Base-by-base conservation (phyloP, 2,888 invertebrate genomes). In the Plebejus anna region DNA sequence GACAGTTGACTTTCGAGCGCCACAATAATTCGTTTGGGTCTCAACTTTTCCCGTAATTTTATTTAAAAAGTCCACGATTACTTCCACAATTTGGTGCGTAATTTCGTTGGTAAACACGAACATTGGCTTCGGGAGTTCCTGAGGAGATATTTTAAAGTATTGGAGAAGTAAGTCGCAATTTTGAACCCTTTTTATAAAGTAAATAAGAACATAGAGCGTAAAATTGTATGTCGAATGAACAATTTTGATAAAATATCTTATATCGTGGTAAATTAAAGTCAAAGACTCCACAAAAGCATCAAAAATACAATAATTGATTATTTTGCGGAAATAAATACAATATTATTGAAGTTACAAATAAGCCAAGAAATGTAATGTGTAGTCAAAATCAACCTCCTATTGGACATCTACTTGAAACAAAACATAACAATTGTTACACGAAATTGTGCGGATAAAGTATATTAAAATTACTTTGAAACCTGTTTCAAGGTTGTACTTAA, bases 321-420 rank as follows among this genome's bases (percentile, higher is more conserved):
- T 32, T 32, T 32, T 28, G n/a, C 22, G 1, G 1, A 2, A 77
- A 75, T 73, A 42, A 22, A 51, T 28, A 72, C 66, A 28, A 73
- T 47, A 78, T 70, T 78, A 75, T 59, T 78, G 70, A 73, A 75
- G 75, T 32, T 32, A 32, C 76, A 70, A 38, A 61, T 22, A 32
- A 76, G 75, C 7, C 66, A 32, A 66, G 11, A 28, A 32, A 32
- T 11, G 11, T 7, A 36, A 66, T 66, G 11, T 32, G 7, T 32
- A 36, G 70, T 36, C 1, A 38, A 36, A 36, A 1, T 11, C 32
- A 36, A 16, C 36, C 66, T 71, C 77, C 77, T 70, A 61, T 38
- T 70, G 59, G 75, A 75, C 71, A 75, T 61, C 72, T 6, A 73
- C 22, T 22, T 76, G 73, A 61, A 73, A 76, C 75, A 36, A 76